Evolutionary conservation across 2,797 vertebrate species (phyloP), one percentile per base, ranked within the genome.

Genomic region (Astyanax mexicanus): DNA sequence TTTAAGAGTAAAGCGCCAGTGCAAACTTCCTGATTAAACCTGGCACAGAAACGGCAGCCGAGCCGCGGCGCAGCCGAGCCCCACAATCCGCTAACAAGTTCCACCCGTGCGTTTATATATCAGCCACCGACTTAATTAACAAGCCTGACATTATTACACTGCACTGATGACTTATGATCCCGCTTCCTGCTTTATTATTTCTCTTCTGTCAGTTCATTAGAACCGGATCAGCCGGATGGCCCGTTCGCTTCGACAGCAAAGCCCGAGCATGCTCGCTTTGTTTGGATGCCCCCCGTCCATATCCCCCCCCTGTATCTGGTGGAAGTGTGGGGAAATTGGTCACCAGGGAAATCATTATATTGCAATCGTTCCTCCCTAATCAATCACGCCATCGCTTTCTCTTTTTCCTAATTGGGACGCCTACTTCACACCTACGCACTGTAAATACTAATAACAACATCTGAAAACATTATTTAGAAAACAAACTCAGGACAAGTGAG

Each of bases 341-440:
- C 94, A 89, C 89, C 57, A 75, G 93, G 92, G 94, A 95, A 91
- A 91, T 93, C 90, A 91, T 89, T 87, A 75, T 83, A 85, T 88
- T 84, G 84, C 90, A 21, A 67, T 70, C 79, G 72, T 84, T 90
- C 90, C 90, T 90, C 86, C 89, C 86, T 89, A 92, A 93, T 94
- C 91, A 93, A 93, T 95, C 92, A 90, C 74, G 80, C 85, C 86
- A 81, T 74, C 74, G 40, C 32, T 61, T 62, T 74, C 71, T 11
- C 61, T 70, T 76, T 55, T 62, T 55, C 72, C 57, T 79, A 79
- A 79, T 47, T 65, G 65, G 54, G 23, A 10, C 37, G 32, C 40
- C 25, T 54, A 49, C 66, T 52, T 52, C 44, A 73, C 73, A 73
- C 69, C 72, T 64, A 61, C 47, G n/a, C 55, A 60, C 62, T 45